phyloP scores from a whole-genome alignment of 2,113 vertebrate species.

The Nothoprocta pentlandii region DNA sequence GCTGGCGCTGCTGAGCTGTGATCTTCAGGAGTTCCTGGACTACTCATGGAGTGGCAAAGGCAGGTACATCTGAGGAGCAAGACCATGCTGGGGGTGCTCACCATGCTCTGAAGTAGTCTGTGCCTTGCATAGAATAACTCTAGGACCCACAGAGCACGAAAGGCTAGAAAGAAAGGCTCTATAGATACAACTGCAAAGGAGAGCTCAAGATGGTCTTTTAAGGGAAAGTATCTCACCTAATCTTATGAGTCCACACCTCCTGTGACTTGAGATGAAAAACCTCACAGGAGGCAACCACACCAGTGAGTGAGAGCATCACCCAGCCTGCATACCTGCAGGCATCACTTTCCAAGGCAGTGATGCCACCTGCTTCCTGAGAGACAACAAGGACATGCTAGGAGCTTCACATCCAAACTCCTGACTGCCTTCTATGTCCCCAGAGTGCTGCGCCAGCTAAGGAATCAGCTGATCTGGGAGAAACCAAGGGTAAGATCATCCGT shows the following conservation, averaged over 20 bases:
- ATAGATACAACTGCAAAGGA: not conserved
- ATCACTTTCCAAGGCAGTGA: not conserved
- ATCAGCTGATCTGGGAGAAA: not conserved
- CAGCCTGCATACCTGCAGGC: not conserved
- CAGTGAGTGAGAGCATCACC: not conserved
- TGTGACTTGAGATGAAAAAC: not conserved
- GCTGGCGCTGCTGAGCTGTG: not conserved
- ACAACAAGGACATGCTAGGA: fast-evolving
- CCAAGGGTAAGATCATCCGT: not conserved
- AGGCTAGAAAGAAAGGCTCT: not conserved
- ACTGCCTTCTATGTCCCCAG: not conserved
- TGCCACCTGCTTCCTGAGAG: not conserved
- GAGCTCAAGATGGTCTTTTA: not conserved
- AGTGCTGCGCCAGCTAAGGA: not conserved
- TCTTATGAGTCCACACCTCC: not conserved
- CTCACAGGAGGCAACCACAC: not conserved
- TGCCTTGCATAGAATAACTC: not conserved
- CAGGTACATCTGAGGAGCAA: not conserved
- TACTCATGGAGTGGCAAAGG: not conserved
- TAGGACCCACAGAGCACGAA: fast-evolving
- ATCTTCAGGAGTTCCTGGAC: not conserved
- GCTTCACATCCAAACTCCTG: not conserved
- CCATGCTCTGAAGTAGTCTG: not conserved
- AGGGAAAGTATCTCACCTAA: not conserved
- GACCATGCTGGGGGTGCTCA: fast-evolving